A percentile compares a stretch with the other conserved stretches of the same genome.
Conservation (phyloP, 2,113 vertebrate genomes). For the Eublepharis macularius region DNA sequence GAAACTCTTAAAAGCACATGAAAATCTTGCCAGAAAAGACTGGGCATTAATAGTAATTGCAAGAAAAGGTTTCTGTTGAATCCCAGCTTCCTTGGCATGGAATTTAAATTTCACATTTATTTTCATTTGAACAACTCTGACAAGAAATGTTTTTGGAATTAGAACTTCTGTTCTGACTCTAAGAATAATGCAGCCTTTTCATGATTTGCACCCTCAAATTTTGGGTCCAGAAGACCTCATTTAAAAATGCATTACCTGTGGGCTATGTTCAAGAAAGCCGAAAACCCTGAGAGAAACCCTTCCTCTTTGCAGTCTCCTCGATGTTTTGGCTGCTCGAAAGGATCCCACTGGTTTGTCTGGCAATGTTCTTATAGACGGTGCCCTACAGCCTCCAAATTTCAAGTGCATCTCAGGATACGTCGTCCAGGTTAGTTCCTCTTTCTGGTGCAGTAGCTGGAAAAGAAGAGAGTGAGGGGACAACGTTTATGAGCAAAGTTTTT, state of each 20-base stretch:
- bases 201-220: not conserved
- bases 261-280: not conserved
- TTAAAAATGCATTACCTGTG: no score
- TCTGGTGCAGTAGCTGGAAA: not conserved
- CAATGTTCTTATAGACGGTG: constrained; percentile 65
- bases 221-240: not conserved
- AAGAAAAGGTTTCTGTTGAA: not conserved
- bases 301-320: constrained; percentile 77
- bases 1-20: not conserved
- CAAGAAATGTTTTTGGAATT: not conserved
- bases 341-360: constrained; percentile 76
- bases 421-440: constrained; percentile 58
- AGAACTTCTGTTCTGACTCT: not conserved
- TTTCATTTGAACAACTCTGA: not conserved
- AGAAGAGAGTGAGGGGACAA: not conserved
- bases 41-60: not conserved
- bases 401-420: constrained; percentile 68
- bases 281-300: constrained; percentile 31
- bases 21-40: not conserved
- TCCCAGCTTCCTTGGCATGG: not conserved
- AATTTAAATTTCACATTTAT: not conserved
- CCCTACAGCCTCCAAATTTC: constrained; percentile 58
- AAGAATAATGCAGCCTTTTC: not conserved
- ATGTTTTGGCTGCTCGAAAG: constrained; percentile 83
- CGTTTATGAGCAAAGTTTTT: not conserved